Evolutionary conservation across 2,113 vertebrate species (phyloP).

Genomic region (Sorex araneus): DNA sequence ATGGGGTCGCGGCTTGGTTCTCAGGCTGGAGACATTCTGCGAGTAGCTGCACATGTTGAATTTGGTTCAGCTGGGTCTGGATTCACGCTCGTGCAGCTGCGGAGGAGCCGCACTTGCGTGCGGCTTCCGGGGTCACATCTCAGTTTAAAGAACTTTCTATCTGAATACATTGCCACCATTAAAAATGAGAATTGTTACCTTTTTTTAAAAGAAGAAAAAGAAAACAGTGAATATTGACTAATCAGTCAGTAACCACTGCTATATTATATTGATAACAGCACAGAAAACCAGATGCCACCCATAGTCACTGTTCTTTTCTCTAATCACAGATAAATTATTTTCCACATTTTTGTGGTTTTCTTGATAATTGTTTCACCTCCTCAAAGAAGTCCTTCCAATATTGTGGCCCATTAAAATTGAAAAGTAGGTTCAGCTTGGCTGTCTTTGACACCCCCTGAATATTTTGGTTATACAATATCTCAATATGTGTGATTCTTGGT

Average conservation of each 20-base stretch:
- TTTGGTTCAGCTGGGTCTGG: too few relatives aligned
- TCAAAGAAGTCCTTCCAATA: neutral
- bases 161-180: neutral
- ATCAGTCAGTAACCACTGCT: neutral
- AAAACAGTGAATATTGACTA: neutral
- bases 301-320: neutral
- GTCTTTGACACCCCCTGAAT: neutral
- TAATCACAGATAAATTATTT: neutral
- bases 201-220: neutral
- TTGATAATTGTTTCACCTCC: neutral
- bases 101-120: too few relatives aligned
- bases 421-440: neutral
- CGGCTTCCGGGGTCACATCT: too few relatives aligned
- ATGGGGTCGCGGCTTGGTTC: too few relatives aligned
- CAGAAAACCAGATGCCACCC: neutral
- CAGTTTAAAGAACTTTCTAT: neutral
- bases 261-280: neutral
- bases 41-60: too few relatives aligned
- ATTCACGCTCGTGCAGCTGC: too few relatives aligned
- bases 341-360: constrained; percentile 15
- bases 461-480: neutral
- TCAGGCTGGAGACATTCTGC: too few relatives aligned
- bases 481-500: neutral
- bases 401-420: neutral
- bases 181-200: neutral